A percentile compares a stretch with the other conserved stretches of the same genome.
Conservation (phyloP, 2,113 vertebrate genomes). For the Callorhinus ursinus region DNA sequence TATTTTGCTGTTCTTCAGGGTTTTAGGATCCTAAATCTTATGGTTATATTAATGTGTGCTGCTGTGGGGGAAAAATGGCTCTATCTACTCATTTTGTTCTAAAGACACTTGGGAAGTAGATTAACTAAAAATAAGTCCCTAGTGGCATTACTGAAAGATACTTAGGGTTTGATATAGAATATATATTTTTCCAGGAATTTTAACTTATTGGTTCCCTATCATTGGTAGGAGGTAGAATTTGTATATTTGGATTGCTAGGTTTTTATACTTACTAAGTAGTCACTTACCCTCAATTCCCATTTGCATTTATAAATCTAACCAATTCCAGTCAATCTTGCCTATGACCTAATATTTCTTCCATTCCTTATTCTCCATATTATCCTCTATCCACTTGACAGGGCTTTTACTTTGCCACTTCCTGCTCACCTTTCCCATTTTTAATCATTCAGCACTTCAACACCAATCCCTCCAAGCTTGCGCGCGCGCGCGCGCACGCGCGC, state of each 20-base stretch:
- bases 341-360: background rate
- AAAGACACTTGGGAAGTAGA: background rate
- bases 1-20: background rate
- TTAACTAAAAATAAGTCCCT: background rate
- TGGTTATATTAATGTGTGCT: background rate
- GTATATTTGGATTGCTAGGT: background rate
- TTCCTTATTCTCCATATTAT: background rate
- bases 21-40: background rate
- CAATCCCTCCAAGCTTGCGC: background rate
- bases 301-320: slow-evolving; percentile 9
- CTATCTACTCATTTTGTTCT: background rate
- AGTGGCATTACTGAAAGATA: background rate
- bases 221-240: background rate
- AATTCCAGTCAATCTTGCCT: background rate
- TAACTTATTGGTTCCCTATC: background rate
- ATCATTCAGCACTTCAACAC: background rate
- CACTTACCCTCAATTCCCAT: background rate
- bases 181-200: background rate
- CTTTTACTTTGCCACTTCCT: background rate
- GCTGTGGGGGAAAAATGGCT: background rate
- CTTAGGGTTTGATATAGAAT: background rate
- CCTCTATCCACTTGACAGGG: background rate
- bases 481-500: too few relatives aligned
- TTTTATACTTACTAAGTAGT: background rate
- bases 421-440: background rate